Evolutionary conservation across 37 sponge, comb jelly and placozoan species (phyloP).

Genomic region (Cladorhizidae sp.): DNA sequence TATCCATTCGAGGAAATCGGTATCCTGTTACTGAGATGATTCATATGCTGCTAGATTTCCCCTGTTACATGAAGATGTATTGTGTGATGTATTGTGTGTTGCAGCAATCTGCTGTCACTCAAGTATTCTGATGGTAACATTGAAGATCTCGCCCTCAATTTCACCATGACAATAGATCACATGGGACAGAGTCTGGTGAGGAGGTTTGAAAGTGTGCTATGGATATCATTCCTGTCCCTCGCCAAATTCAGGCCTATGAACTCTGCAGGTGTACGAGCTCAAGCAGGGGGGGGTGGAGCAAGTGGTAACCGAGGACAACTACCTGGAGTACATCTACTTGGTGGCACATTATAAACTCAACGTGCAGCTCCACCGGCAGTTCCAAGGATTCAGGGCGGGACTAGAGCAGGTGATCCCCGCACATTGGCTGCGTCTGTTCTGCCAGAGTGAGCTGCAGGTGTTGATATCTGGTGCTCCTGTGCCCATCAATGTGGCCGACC

Average conservation of each 20-base stretch:
- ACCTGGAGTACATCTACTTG: constrained; percentile 84
- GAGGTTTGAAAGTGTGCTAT: not conserved
- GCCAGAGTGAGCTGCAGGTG: constrained; percentile 71
- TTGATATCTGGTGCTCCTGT: constrained; percentile 84
- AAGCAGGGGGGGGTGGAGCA: constrained; percentile 74
- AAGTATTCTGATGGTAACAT: constrained; percentile 82
- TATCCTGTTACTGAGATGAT: not conserved
- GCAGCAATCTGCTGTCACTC: constrained; percentile 74
- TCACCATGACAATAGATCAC: constrained; percentile 62
- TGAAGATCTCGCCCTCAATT: constrained; percentile 84
- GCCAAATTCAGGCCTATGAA: too few species aligned
- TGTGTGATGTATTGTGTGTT: not conserved
- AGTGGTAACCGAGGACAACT: constrained; percentile 75
- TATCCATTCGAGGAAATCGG: not conserved
- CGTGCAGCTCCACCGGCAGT: constrained; percentile 62
- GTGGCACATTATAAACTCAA: constrained; percentile 88
- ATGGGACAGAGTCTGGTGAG: constrained; percentile 61
- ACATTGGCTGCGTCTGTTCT: constrained; percentile 83
- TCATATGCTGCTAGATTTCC: not conserved
- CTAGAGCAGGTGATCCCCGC: constrained; percentile 71
- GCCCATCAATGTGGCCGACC: constrained; percentile 64
- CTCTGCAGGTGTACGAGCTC: constrained; percentile 69
- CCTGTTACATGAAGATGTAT: too few species aligned
- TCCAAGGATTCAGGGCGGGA: constrained; percentile 73
- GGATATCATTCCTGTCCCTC: not conserved